Percentiles rank a stretch among this genome's conserved stretches.
These are phyloP conservation scores for Lamprotornis superbus DNA, from an alignment of 2,113 vertebrate genomes.

Conservation along the genomic window DNA sequence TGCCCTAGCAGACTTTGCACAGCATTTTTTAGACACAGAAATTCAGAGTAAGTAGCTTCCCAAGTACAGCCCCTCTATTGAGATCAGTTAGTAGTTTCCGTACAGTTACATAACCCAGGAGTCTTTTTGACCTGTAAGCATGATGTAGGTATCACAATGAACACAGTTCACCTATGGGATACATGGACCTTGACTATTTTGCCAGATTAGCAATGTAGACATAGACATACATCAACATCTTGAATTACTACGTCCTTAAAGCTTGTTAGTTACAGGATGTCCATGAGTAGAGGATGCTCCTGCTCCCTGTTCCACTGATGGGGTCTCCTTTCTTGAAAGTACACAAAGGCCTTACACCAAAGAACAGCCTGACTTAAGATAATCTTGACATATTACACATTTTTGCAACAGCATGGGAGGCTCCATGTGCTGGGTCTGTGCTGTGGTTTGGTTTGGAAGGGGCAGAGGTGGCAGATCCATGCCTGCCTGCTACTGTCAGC, in stretches of 20 bases:
- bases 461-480: fast-evolving
- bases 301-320: background rate
- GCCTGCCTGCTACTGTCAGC: fast-evolving
- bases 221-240: background rate
- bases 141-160: background rate
- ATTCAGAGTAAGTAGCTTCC: background rate
- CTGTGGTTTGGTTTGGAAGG: background rate
- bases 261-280: background rate
- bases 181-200: background rate
- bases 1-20: background rate
- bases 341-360: background rate
- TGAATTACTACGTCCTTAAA: background rate
- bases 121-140: background rate
- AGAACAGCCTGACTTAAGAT: background rate
- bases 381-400: background rate
- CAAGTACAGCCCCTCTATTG: background rate
- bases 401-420: background rate
- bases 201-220: background rate
- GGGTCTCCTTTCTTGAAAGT: background rate
- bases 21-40: background rate
- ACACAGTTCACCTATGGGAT: background rate
- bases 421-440: no score
- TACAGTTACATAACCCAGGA: background rate
- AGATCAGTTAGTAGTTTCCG: background rate
- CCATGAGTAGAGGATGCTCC: background rate